Evolutionary conservation across 2,113 vertebrate species (phyloP), one percentile per base, ranked within the genome.

Genomic region (Vicugna pacos): DNA sequence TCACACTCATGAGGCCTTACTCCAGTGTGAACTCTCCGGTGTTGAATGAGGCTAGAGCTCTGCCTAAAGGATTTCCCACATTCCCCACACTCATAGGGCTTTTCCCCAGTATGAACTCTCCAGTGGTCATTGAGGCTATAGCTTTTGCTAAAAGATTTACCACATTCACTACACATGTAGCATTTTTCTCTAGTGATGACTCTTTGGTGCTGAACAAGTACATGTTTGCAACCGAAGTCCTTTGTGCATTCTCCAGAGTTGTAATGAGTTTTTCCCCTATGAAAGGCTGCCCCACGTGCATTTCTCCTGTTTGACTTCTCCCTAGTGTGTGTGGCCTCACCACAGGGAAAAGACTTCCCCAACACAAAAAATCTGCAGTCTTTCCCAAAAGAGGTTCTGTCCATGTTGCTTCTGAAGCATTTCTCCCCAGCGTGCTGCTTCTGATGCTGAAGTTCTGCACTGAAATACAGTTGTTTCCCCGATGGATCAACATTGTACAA

Each of bases 21-120:
- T 88, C 96, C 93, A 13, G 95, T 69, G 38, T 95, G 96, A 86
- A 90, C 76, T 80, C 86, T 93, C 52, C 46, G 82, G 20, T 96
- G 67, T 3, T 80, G 89, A 82, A 88, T 56, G 32, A 95, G 94
- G 48, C 83, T 86, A 56, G 82, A 95, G 58, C 58, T 88, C 17
- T 50, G 58, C 17, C 28, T 92, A 88, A 95, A 95, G 9, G 65
- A 75, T 48, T 95, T 95, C 6, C 94, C 94, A 81, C 94, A 92
- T 81, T 87, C 75, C 10, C 89, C 83, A 73, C 89, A 95, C 6
- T 58, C 56, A 32, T 81, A 92, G 73, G 75, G 89, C 56, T 79
- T 92, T 88, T 92, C 89, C 69, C 93, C 93, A 22, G 93, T 94
- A 20, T 96, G 95, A 65, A 80, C 65, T 58, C 56, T 72, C 86